Evolutionary conservation across 1,140 invertebrate species (phyloP).

Genomic region (Drosophila pruinosa): DNA sequence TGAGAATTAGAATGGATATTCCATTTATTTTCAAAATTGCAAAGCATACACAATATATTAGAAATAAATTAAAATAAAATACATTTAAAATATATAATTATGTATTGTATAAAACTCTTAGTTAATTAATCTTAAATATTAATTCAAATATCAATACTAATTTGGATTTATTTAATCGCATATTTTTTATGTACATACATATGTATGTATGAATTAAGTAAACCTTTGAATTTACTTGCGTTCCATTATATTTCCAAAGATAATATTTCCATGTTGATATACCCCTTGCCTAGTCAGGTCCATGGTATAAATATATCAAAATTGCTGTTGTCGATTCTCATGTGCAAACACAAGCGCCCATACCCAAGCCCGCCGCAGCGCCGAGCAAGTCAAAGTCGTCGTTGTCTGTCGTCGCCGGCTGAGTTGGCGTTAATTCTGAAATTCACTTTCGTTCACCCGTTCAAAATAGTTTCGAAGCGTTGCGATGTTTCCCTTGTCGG

Average conservation of each 20-base stretch:
- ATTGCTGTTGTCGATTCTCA: conserved; percentile 44
- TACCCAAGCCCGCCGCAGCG: neutral
- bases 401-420: conserved; percentile 3
- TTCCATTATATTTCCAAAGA: too few relatives aligned
- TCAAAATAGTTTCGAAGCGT: conserved; percentile 63
- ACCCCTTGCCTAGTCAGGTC: neutral
- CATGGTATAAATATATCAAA: conserved; percentile 15
- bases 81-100: neutral
- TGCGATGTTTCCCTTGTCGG: conserved; percentile 42
- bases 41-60: neutral
- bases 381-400: conserved; percentile 26
- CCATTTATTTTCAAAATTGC: neutral
- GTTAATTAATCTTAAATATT: too few relatives aligned
- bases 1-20: too few relatives aligned
- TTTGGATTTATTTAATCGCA: too few relatives aligned
- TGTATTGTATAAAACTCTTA: neutral
- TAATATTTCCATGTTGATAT: neutral
- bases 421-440: conserved; percentile 49
- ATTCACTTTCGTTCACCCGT: conserved; percentile 71
- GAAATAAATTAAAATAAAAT: neutral
- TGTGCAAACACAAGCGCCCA: neutral
- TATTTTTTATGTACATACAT: too few relatives aligned
- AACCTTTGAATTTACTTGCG: neutral
- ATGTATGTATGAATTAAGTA: too few relatives aligned
- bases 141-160: too few relatives aligned